Conservation (phyloP, 2,797 vertebrate species). For the Podargus strigoides region DNA sequence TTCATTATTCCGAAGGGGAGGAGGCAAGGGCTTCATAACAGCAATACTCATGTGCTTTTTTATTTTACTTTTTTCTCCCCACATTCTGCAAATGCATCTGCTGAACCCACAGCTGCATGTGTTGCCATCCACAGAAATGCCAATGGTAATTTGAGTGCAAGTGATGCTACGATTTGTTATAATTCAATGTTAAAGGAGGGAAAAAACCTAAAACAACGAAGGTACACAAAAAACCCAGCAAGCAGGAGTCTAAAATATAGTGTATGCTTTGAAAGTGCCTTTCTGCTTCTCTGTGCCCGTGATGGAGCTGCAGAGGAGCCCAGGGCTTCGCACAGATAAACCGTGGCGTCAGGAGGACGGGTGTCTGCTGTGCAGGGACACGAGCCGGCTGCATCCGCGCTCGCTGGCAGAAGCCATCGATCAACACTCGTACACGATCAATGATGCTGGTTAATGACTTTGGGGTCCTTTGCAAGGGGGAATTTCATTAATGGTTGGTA, state of each 20-base stretch:
- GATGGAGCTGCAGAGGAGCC: rapidly evolving
- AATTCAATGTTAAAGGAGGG: rapidly evolving
- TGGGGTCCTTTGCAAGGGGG: background rate
- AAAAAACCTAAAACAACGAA: background rate
- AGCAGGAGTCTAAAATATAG: background rate
- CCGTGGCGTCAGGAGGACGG: rapidly evolving
- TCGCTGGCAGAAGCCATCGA: background rate
- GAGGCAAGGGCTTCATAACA: background rate
- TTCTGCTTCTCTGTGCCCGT: rapidly evolving
- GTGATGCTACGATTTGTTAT: rapidly evolving
- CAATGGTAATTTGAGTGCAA: background rate
- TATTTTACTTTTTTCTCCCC: background rate
- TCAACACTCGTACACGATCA: background rate
- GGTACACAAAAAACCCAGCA: background rate
- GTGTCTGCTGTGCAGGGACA: background rate
- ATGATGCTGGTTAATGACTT: background rate
- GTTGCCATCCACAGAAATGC: background rate
- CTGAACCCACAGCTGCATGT: background rate
- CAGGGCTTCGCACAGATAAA: background rate
- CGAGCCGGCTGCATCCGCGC: background rate
- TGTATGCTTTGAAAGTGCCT: background rate
- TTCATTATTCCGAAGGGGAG: background rate
- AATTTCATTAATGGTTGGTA: background rate
- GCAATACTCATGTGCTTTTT: background rate
- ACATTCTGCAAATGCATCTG: background rate